Conservation (phyloP, 2,888 invertebrate species). For the Atherix ibis region DNA sequence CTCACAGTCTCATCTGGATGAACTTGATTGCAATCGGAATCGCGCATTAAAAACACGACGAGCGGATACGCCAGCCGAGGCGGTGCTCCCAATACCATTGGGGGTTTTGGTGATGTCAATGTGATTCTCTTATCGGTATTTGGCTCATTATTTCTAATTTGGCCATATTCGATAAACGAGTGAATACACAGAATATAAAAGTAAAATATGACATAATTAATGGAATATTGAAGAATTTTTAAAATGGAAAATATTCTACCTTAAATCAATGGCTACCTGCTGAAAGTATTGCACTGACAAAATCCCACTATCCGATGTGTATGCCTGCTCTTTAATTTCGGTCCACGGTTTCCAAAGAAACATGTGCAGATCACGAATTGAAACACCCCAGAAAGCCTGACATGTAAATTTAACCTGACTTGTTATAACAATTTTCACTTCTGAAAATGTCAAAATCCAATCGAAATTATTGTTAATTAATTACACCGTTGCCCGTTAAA, state of each 20-base stretch:
- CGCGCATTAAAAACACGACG: conserved; percentile 55
- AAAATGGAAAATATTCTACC: conserved; percentile 10
- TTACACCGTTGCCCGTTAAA: neutral
- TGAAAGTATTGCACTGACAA: conserved; percentile 15
- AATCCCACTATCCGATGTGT: conserved; percentile 9
- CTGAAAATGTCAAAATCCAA: conserved; percentile 34
- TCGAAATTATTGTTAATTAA: neutral
- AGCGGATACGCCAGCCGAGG: conserved; percentile 62
- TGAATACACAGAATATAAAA: neutral
- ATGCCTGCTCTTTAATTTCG: conserved; percentile 42
- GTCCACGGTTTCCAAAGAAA: conserved; percentile 60
- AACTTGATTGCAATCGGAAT: conserved; percentile 40
- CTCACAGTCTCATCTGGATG: conserved; percentile 65
- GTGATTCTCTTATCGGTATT: conserved; percentile 50
- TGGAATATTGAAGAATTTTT: neutral
- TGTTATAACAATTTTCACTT: conserved; percentile 55
- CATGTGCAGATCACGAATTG: conserved; percentile 57
- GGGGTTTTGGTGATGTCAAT: conserved; percentile 43
- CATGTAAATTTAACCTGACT: conserved; percentile 60
- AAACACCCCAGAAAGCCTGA: conserved; percentile 65
- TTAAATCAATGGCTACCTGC: conserved; percentile 15
- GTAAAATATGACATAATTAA: conserved; percentile 4
- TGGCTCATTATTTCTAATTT: conserved; percentile 40
- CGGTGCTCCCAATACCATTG: conserved; percentile 52
- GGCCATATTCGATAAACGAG: conserved; percentile 7